Conservation (phyloP, 2,888 invertebrate genomes). For the Bimastos eiseni region DNA sequence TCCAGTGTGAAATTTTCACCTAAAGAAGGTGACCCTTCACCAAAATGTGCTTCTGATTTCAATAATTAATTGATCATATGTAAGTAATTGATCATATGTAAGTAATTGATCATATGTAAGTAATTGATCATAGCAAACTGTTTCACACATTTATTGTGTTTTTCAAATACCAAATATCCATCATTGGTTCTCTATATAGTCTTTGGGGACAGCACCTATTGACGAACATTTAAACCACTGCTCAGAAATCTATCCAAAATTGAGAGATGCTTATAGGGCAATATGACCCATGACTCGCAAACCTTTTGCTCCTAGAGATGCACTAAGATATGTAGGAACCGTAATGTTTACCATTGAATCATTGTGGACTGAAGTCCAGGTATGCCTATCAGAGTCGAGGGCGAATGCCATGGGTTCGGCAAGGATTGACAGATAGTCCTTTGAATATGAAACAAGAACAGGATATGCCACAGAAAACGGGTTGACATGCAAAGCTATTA, state of each 20-base stretch:
- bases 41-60: no score
- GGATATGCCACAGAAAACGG: neutral
- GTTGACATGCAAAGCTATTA: neutral
- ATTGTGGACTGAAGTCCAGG: neutral
- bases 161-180: no score
- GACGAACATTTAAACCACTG: no score
- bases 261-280: neutral
- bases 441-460: neutral
- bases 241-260: neutral
- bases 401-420: neutral
- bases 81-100: no score
- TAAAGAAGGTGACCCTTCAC: no score
- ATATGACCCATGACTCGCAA: neutral
- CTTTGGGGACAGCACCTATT: no score
- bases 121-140: no score
- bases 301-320: neutral
- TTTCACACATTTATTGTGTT: no score
- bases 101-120: no score
- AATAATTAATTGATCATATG: no score
- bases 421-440: conserved; percentile 9
- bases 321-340: neutral
- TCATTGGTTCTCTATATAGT: no score
- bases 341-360: neutral
- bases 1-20: neutral
- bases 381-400: neutral